Base-by-base conservation (phyloP, 2,113 vertebrate species). In the Cryptotis parvus region DNA sequence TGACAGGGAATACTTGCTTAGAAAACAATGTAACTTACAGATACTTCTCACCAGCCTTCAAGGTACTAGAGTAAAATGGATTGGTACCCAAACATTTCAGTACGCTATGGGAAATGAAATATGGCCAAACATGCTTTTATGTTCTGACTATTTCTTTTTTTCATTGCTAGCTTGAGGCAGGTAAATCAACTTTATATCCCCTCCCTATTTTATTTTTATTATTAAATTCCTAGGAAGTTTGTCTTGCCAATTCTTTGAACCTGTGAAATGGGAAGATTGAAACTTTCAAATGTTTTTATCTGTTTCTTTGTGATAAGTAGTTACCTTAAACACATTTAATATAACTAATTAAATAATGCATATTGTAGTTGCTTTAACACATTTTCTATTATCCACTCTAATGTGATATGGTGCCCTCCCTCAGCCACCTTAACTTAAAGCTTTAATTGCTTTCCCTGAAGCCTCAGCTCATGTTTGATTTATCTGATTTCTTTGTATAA, bases 401-500 rank as follows among this genome's bases (percentile, higher is more conserved):
- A 96, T 92, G 94, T 80, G 95, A 95, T 88, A 91, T 92, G 87
- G 93, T 95, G 76, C 76, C 94, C 91, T 97, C 95, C 96, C 96
- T 96, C 88, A 91, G 84, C 95, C 96, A 94, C 96, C 91, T 97
- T 96, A 97, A 95, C 92, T 96, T 97, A 96, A 97, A 96, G 96
- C 88, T 97, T 95, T 97, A 97, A 98, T 98, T 98, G 97, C 96
- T 97, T 97, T 94, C 89, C 96, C 96, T 96, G 94, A 94, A 97
- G 94, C 96, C 75, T 97, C 95, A 65, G 93, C 92, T 97, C 91
- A 95, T 96, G 97, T 98, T 98, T 98, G 97, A 98, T 97, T 97
- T 97, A 97, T 98, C 97, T 97, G 94, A 97, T 98, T 98, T 97
- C 96, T 97, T 97, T 98, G 96, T 97, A 97, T 98, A 97, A 97